Conservation (phyloP, 2,888 invertebrate species). For the Operophtera brumata region DNA sequence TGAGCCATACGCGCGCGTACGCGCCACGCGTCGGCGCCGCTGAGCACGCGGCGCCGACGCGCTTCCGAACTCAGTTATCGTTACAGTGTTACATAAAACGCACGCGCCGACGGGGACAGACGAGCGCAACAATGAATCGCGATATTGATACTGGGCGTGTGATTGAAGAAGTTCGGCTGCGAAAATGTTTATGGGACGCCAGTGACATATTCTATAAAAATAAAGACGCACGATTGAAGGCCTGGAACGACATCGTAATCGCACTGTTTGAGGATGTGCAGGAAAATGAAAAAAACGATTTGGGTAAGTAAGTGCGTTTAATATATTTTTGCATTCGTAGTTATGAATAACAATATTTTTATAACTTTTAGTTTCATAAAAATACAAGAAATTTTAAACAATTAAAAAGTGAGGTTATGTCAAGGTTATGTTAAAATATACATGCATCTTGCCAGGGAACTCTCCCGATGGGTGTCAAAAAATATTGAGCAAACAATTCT, state of each 20-base stretch:
- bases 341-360: constrained; percentile 21
- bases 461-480: constrained; percentile 29
- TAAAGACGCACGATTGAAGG: constrained; percentile 24
- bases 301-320: not conserved
- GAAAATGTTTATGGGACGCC: too few species aligned
- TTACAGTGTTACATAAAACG: too few species aligned
- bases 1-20: too few species aligned
- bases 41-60: too few species aligned
- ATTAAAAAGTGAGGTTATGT: too few species aligned
- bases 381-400: constrained; percentile 13
- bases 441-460: constrained; percentile 34
- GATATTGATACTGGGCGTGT: too few species aligned
- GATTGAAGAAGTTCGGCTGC: too few species aligned
- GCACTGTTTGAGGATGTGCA: not conserved
- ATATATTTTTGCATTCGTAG: constrained; percentile 9
- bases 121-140: too few species aligned
- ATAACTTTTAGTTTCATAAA: too few species aligned
- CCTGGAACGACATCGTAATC: constrained; percentile 23
- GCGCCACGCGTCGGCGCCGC: too few species aligned
- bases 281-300: not conserved
- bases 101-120: too few species aligned
- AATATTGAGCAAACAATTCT: constrained; percentile 36
- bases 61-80: too few species aligned
- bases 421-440: constrained; percentile 30
- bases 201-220: constrained; percentile 14